Conservation (phyloP, 92 coral and sea anemone genomes). For the Phenganax subtilis region DNA sequence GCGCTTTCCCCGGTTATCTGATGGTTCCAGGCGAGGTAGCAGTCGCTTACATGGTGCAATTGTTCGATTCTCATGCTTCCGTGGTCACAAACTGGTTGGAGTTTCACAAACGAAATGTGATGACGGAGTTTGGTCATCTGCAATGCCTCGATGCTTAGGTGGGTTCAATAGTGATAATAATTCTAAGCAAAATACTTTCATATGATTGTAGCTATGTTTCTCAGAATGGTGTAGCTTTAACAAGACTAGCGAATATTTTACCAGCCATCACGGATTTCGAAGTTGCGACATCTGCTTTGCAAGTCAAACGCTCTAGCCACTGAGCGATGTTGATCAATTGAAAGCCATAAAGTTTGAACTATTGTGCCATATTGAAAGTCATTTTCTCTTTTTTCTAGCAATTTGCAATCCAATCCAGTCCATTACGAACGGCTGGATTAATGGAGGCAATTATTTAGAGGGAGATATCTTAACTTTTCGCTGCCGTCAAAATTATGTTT, state of each 20-base stretch:
- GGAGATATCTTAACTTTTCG: conserved; percentile 12
- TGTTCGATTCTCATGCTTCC: neutral
- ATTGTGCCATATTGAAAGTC: neutral
- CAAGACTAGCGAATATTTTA: neutral
- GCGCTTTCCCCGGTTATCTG: neutral
- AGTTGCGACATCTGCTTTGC: too few relatives aligned
- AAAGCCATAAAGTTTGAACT: neutral
- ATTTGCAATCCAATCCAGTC: neutral
- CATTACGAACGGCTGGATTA: neutral
- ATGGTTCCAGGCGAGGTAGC: neutral
- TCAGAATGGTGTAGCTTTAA: neutral
- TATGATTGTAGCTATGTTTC: too few relatives aligned
- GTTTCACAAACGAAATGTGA: neutral
- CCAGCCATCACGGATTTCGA: neutral
- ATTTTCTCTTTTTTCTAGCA: neutral
- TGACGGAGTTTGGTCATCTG: conserved; percentile 2
- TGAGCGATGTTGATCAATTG: neutral
- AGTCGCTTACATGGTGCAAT: neutral
- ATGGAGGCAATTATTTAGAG: neutral
- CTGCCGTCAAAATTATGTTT: conserved; percentile 12
- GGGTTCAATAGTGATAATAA: neutral
- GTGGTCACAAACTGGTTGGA: conserved; percentile 17
- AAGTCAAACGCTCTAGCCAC: too few relatives aligned
- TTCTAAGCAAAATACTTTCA: neutral
- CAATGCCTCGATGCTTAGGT: conserved; percentile 15